These are phyloP conservation scores for Gambelia wislizenii DNA, from an alignment of 2,797 vertebrate genomes.

Conservation along the genomic window DNA sequence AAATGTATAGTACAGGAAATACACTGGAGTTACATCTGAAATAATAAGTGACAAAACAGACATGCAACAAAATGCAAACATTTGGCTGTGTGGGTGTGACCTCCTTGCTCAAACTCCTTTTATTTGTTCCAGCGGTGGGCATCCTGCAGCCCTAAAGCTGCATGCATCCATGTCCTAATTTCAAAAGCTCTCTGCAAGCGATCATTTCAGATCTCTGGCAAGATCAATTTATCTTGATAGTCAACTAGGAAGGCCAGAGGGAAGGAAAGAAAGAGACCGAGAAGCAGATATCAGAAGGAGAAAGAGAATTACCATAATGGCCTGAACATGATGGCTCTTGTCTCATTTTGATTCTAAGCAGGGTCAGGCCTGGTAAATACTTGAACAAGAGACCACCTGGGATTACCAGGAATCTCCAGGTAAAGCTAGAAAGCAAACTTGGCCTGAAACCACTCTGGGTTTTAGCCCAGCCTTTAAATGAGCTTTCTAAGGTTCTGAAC, in stretches of 20 bases:
- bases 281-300: not conserved
- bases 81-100: not conserved
- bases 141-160: not conserved
- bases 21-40: not conserved
- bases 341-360: too few relatives aligned
- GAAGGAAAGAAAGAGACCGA: not conserved
- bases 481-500: too few relatives aligned
- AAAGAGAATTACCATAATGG: too few relatives aligned
- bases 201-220: not conserved
- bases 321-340: too few relatives aligned
- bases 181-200: not conserved
- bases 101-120: not conserved
- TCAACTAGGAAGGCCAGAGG: not conserved
- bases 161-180: not conserved
- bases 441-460: too few relatives aligned
- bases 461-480: too few relatives aligned
- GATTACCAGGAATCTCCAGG: too few relatives aligned
- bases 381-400: too few relatives aligned
- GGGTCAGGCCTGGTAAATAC: too few relatives aligned
- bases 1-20: too few relatives aligned
- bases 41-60: not conserved
- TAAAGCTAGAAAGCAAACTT: too few relatives aligned
- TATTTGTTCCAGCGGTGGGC: not conserved
- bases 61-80: not conserved
- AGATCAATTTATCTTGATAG: not conserved